A percentile compares a stretch with the other conserved stretches of the same genome.
phyloP scores from a whole-genome alignment of 2,888 invertebrate species.

The Malacosoma neustria region DNA sequence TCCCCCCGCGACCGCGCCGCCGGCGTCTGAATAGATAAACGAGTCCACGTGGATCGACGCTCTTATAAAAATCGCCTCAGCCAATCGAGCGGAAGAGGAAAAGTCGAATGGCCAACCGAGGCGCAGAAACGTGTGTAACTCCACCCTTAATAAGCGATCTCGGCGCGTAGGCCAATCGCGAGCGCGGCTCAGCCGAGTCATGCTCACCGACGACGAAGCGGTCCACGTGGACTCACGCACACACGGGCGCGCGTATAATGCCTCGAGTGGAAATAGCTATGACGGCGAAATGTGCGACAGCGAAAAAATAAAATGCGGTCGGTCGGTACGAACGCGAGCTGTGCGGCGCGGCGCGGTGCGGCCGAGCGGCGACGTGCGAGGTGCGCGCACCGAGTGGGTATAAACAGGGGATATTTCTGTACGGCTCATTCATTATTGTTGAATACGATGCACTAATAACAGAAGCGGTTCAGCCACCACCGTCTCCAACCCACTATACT shows the following conservation, averaged over 20 bases:
- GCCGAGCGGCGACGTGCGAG: conserved; percentile 35
- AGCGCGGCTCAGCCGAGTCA: conserved; percentile 39
- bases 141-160: conserved; percentile 76
- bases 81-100: conserved; percentile 42
- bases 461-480: conserved; percentile 35
- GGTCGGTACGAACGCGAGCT: conserved; percentile 55
- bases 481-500: conserved; percentile 12
- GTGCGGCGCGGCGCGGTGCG: conserved; percentile 15
- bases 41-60: conserved; percentile 73
- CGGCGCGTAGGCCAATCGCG: conserved; percentile 42
- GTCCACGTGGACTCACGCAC: conserved; percentile 71
- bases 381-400: conserved; percentile 59
- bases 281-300: conserved; percentile 76
- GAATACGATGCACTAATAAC: conserved; percentile 70
- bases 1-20: conserved; percentile 74
- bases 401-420: conserved; percentile 74
- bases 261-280: conserved; percentile 76
- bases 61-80: conserved; percentile 70
- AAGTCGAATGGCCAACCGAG: conserved; percentile 36
- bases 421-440: conserved; percentile 73
- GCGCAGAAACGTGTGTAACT: conserved; percentile 58
- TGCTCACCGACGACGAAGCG: conserved; percentile 61
- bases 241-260: conserved; percentile 64
- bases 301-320: conserved; percentile 76
- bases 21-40: conserved; percentile 77